Percentiles rank a stretch among this genome's conserved stretches.
These are phyloP conservation scores for Periophthalmodon schlosseri DNA, from an alignment of 2,113 vertebrate species.

Conservation along the genomic window DNA sequence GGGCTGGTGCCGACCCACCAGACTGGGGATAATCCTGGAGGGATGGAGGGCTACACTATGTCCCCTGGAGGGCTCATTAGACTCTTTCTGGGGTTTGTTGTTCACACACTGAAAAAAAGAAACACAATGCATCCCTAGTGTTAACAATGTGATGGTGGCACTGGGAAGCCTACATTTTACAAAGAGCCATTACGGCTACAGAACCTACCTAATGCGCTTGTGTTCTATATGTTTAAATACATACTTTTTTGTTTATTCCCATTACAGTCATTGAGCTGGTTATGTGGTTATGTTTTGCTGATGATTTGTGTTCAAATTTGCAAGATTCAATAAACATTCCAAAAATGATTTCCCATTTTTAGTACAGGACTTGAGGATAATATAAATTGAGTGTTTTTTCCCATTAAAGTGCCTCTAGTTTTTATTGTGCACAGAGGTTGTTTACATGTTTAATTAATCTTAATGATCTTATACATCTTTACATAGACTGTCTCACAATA, in stretches of 20 bases:
- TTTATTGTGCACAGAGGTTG: neutral
- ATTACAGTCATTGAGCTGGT: neutral
- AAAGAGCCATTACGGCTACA: neutral
- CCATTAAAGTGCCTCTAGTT: neutral
- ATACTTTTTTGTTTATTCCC: neutral
- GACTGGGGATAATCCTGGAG: slow-evolving; percentile 33
- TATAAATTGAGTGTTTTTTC: neutral
- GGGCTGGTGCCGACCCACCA: slow-evolving; percentile 24
- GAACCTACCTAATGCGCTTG: neutral
- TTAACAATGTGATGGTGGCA: neutral
- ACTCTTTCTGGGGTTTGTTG: slow-evolving; percentile 28
- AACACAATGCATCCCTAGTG: neutral
- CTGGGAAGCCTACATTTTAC: neutral
- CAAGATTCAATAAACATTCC: too few relatives aligned
- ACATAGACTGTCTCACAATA: neutral
- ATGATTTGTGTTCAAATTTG: neutral
- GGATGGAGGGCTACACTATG: slow-evolving; percentile 14
- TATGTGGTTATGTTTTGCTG: neutral
- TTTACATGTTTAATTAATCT: neutral
- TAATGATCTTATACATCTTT: neutral
- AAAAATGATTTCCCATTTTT: neutral
- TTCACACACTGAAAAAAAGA: slow-evolving; percentile 22
- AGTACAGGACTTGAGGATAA: neutral
- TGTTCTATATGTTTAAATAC: neutral
- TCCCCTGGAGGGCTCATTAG: slow-evolving; percentile 57